Conservation (phyloP, 2,888 invertebrate genomes). For the Nomada goodeniana region DNA sequence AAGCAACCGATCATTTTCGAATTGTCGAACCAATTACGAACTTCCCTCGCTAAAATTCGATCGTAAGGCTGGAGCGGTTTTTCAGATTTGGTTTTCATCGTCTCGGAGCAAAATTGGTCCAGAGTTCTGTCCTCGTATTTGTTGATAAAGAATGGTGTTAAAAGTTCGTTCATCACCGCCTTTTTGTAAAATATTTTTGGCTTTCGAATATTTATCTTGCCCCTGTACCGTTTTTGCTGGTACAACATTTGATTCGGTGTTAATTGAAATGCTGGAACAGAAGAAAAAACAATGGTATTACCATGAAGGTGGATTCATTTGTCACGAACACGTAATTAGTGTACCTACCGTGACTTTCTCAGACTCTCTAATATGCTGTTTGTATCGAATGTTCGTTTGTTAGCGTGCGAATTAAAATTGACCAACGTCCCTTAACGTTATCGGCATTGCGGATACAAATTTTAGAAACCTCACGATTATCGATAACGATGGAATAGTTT, state of each 20-base stretch:
- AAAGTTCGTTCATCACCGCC: conserved; percentile 88
- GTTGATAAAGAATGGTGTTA: conserved; percentile 87
- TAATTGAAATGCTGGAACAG: conserved; percentile 77
- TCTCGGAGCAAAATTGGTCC: conserved; percentile 85
- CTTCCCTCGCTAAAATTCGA: conserved; percentile 89
- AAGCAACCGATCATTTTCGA: conserved; percentile 90
- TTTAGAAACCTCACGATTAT: conserved; percentile 16
- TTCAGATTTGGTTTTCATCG: conserved; percentile 76
- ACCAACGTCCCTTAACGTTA: not conserved
- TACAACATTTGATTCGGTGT: conserved; percentile 75
- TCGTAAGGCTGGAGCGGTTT: conserved; percentile 88
- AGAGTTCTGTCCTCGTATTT: conserved; percentile 76
- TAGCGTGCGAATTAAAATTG: conserved; percentile 8
- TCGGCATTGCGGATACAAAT: conserved; percentile 2
- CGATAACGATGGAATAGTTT: conserved; percentile 46
- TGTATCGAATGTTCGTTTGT: conserved; percentile 15
- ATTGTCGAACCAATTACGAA: conserved; percentile 88
- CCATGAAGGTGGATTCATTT: not conserved
- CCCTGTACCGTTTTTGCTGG: conserved; percentile 88
- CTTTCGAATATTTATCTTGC: conserved; percentile 91
- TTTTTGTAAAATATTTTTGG: conserved; percentile 90
- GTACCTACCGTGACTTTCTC: conserved; percentile 52
- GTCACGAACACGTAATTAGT: not conserved
- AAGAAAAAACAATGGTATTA: conserved; percentile 25
- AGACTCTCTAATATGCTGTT: conserved; percentile 16